Base-by-base conservation (phyloP, 2,888 invertebrate species). In the Lasioglossum malachurum region DNA sequence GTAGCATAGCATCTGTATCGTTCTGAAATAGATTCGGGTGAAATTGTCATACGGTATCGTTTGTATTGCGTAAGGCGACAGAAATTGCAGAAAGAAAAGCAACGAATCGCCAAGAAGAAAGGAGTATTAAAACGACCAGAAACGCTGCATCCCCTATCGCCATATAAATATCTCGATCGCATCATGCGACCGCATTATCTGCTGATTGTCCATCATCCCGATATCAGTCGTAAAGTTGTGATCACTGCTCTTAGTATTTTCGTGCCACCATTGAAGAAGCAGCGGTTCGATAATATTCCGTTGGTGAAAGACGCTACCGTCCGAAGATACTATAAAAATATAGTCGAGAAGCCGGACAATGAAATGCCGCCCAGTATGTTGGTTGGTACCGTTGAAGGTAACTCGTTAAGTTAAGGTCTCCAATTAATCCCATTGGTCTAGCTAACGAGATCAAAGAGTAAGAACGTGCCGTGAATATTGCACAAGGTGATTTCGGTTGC, bases 181-280 rank as follows among this genome's bases (percentile, higher is more conserved):
- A 94, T 96, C 57, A 95, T 97, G 46, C 96, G 96, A 87, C 98
- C 98, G 0, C 95, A 96, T 60, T 98, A 97, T 92, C 96, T 96
- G 93, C 95, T 96, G 83, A 94, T 95, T 89, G 94, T 96, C 57
- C 96, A 95, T 83, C 95, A 95, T 93, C 96, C 94, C 8, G 96
- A 95, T 86, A 96, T 92, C 83, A 95, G 95, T 7, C 94, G 95
- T 87, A 95, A 94, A 31, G 92, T 96, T 53, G 93, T 96, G 2
- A 88, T 96, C 49, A 96, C 96, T 90, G 94, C 95, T 88, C 95
- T 96, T 81, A 95, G 93, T 74, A 94, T 96, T 88, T 94, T 94
- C 82, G 83, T 91, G n/a, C 96, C 96, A 0, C 85, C 89, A 31
- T 79, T 94, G 2, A 44, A 60, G 0, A 92, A 91, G 80, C 85